Evolutionary conservation across 2,797 vertebrate genomes (phyloP).

Genomic region (Aldrovandia affinis): DNA sequence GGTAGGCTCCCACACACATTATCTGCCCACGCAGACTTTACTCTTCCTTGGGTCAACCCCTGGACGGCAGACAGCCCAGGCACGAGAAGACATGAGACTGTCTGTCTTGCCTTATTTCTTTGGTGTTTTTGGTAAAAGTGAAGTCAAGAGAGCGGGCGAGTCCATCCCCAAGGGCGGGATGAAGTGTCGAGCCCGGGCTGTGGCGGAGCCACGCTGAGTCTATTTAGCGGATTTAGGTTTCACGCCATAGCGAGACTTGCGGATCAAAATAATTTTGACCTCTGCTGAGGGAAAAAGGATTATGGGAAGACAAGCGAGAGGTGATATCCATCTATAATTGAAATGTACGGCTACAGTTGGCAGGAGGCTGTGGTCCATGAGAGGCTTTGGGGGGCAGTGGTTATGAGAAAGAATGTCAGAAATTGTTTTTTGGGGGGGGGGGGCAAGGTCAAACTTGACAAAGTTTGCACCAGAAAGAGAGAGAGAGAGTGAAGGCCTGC

Average conservation of each 20-base stretch:
- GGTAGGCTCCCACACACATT: not conserved
- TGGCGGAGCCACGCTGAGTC: not conserved
- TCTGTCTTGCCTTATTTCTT: not conserved
- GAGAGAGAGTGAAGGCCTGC: slow-evolving; percentile 32
- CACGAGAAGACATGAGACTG: not conserved
- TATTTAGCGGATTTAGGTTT: not conserved
- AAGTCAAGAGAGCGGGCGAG: not conserved
- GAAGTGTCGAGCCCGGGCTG: not conserved
- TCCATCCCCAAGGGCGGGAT: not conserved
- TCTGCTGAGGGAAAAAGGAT: slow-evolving; percentile 2
- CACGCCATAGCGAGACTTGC: not conserved
- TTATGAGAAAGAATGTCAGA: not conserved
- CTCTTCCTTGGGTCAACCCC: not conserved
- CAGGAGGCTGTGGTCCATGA: not conserved
- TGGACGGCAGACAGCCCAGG: not conserved
- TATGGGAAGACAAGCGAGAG: not conserved
- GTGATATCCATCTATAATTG: slow-evolving; percentile 2
- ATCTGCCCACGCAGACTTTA: not conserved
- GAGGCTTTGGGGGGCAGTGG: not conserved
- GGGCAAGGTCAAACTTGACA: not conserved
- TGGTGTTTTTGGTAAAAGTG: not conserved
- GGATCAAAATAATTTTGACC: not conserved
- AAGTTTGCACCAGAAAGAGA: slow-evolving; percentile 20
- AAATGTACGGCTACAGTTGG: not conserved
- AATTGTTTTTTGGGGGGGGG: not conserved